These are phyloP conservation scores for Eugnorisma glareosa DNA, from an alignment of 2,888 invertebrate species.

Conservation along the genomic window DNA sequence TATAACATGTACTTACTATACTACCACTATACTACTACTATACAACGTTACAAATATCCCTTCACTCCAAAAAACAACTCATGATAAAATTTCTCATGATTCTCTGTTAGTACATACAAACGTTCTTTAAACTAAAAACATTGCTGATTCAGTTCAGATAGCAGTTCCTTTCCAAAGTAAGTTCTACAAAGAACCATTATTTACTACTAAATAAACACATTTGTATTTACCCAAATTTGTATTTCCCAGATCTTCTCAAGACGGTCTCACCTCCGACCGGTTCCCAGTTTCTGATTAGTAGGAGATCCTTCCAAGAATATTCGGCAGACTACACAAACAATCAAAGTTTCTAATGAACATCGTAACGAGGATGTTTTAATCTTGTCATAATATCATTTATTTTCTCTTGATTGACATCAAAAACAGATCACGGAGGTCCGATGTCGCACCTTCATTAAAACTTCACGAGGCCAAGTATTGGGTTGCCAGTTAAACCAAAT, in stretches of 20 bases:
- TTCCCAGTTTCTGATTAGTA: slow-evolving; percentile 12
- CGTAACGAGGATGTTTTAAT: slow-evolving; percentile 54
- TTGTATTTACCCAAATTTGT: neutral
- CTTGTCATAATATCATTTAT: slow-evolving; percentile 63
- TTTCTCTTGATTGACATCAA: slow-evolving; percentile 66
- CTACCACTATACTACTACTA: too few species aligned
- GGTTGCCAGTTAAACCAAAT: slow-evolving; percentile 23
- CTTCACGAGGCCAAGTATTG: slow-evolving; percentile 37
- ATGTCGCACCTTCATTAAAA: slow-evolving; percentile 66
- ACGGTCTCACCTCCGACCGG: neutral
- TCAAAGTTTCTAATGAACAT: slow-evolving; percentile 56
- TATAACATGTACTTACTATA: too few species aligned
- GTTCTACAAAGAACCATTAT: neutral
- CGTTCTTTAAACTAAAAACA: neutral
- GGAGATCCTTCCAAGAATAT: slow-evolving; percentile 19
- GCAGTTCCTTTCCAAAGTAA: neutral
- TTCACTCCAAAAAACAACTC: too few species aligned
- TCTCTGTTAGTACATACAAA: neutral
- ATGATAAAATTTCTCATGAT: neutral
- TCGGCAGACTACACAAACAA: slow-evolving; percentile 45
- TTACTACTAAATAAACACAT: neutral
- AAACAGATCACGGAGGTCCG: slow-evolving; percentile 59
- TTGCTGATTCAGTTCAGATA: neutral
- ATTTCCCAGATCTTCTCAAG: neutral
- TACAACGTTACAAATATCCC: neutral